Conservation (phyloP, 2,888 invertebrate species). For the Orchesellides sinensis region DNA sequence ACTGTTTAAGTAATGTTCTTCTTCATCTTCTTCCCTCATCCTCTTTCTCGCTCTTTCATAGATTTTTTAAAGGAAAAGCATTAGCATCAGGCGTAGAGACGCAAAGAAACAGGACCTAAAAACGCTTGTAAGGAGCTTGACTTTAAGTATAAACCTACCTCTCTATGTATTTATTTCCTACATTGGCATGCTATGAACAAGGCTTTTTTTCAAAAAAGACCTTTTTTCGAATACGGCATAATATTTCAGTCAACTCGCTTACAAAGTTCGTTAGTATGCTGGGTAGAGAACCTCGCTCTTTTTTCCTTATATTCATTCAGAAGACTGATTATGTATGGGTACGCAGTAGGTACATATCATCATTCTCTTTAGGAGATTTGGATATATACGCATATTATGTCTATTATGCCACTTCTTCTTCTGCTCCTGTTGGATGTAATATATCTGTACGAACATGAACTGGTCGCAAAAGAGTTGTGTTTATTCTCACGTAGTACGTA, state of each 20-base stretch:
- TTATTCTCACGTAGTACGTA: not conserved
- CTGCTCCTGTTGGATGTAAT: not conserved
- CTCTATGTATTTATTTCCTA: too few species aligned
- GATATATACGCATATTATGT: too few species aligned
- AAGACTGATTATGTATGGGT: too few species aligned
- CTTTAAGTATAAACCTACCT: too few species aligned
- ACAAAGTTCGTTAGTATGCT: not conserved
- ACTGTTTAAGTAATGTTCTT: not conserved
- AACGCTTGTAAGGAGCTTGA: too few species aligned
- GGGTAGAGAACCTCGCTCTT: not conserved
- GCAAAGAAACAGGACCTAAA: too few species aligned
- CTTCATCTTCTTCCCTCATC: not conserved
- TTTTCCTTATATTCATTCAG: not conserved
- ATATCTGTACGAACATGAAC: not conserved
- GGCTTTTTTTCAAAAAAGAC: not conserved
- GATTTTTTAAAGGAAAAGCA: not conserved
- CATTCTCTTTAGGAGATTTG: not conserved
- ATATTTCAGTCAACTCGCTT: not conserved
- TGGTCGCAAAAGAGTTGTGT: not conserved
- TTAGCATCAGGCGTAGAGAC: too few species aligned
- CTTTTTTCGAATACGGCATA: not conserved
- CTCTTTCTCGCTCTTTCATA: not conserved
- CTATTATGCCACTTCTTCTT: too few species aligned
- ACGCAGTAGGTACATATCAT: not conserved
- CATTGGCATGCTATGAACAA: not conserved